A percentile compares a stretch with the other conserved stretches of the same genome.
These are phyloP conservation scores for Osmerus mordax DNA, from an alignment of 2,113 vertebrate species.

Conservation along the genomic window DNA sequence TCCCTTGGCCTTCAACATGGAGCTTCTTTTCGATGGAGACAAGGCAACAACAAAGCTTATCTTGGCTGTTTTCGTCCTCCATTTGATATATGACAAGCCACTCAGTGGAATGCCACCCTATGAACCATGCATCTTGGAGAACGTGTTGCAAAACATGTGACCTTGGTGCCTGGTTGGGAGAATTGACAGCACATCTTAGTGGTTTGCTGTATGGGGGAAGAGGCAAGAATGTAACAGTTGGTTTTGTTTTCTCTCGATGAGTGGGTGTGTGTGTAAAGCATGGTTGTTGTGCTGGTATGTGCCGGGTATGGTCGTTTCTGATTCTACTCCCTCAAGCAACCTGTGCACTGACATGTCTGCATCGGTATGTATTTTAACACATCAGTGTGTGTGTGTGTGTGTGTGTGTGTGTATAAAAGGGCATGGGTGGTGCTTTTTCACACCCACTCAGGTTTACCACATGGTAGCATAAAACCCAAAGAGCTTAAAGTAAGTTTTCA, in stretches of 20 bases:
- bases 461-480: neutral
- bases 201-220: too few relatives aligned
- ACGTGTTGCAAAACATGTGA: too few relatives aligned
- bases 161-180: too few relatives aligned
- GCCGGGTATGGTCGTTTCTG: conserved; percentile 26
- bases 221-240: too few relatives aligned
- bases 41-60: conserved; percentile 19
- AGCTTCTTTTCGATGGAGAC: neutral
- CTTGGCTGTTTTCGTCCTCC: conserved; percentile 9
- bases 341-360: conserved; percentile 64
- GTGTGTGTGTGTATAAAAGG: conserved; percentile 5
- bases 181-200: too few relatives aligned
- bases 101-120: too few relatives aligned
- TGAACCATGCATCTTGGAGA: too few relatives aligned
- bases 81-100: too few relatives aligned
- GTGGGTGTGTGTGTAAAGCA: conserved; percentile 11
- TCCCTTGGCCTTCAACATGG: neutral
- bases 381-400: conserved; percentile 20
- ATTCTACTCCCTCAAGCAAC: conserved; percentile 18
- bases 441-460: conserved; percentile 13
- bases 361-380: conserved; percentile 64
- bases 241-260: neutral
- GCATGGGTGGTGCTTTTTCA: conserved; percentile 32
- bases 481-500: too few relatives aligned
- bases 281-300: conserved; percentile 46